A percentile compares a stretch with the other conserved stretches of the same genome.
Evolutionary conservation across 1,140 invertebrate genomes (phyloP).

Genomic region (roundworm (Caenorhabditis elegans)): WBcel235 BX284604.4:9494001-9494500

Average conservation of each 20-base stretch:
- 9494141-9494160: background rate
- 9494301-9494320: background rate
- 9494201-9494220: background rate
- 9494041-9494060: constrained; percentile 5
- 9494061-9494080: background rate
- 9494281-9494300: background rate
- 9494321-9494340: background rate
- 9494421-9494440: background rate
- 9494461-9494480: too few relatives aligned
- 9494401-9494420: background rate
- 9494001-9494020: too few relatives aligned
- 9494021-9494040: too few relatives aligned
- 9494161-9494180: background rate
- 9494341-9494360: background rate
- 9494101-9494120: background rate
- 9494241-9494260: background rate
- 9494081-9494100: background rate
- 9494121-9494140: background rate
- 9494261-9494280: background rate
- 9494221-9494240: background rate
- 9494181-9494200: background rate
- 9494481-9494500: too few relatives aligned
- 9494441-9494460: background rate
- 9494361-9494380: background rate
- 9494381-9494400: background rate